Base-by-base conservation (phyloP, 2,888 invertebrate species). In the Eupsilia transversa region DNA sequence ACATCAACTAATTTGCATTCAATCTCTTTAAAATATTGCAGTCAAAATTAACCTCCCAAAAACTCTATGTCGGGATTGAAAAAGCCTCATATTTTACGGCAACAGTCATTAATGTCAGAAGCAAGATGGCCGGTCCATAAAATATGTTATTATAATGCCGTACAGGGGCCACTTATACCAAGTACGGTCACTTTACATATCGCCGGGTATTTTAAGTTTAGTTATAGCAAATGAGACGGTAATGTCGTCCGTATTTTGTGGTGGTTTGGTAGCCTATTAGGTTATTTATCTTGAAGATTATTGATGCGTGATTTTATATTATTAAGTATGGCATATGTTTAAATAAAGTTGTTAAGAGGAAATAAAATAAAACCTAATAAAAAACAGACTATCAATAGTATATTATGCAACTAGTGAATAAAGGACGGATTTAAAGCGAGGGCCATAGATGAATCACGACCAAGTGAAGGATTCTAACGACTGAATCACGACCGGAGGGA, bases 71-170 rank as follows among this genome's bases (percentile, higher is more conserved):
- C 85, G 78, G 80, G 73, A 77, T 86, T 86, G 84, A 86, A 87
- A 87, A 86, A 69, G 79, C 72, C 74, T 72, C 79, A 92, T 94
- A 93, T 92, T 92, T 93, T 91, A 91, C 84, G 87, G 82, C 83
- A 87, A 87, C 84, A 80, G 90, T 93, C 94, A 93, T 94, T 94
- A 94, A 91, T 89, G 93, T 93, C 94, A 92, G 87, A 79, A 80
- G 86, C 94, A 94, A 93, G 93, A 93, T 91, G 92, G 92, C 85
- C 83, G 89, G 79, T 87, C 85, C 84, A 90, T 92, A 90, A 92
- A 93, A 93, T 91, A 92, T 91, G 91, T 93, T 94, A 92, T 92
- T 90, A 92, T 92, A 93, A 93, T 93, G 89, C 87, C 86, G 82
- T 87, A 86, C 84, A 86, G 89, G 89, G 88, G 85, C 89, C 90